These are phyloP conservation scores for pig (Sus scrofa) DNA, from an alignment of 2,113 vertebrate species.

Conservation along the genomic window DNA sequence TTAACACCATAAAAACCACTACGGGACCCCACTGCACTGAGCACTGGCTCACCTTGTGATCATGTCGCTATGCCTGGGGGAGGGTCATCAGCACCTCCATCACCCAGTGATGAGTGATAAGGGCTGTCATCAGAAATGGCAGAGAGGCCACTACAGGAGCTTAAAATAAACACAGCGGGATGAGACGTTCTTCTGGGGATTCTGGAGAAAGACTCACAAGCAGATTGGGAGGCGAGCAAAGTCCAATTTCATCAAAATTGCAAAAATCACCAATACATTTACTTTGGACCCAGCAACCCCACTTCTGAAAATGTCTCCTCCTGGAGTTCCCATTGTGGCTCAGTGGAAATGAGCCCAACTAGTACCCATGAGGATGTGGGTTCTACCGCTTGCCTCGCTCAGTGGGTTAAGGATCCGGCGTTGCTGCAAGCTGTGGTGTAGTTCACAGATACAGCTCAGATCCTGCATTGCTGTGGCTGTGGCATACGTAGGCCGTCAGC, in stretches of 20 bases:
- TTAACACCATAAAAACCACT: fast-evolving
- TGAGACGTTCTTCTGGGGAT: neutral
- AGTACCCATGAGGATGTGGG: too few species aligned
- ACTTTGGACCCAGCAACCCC: neutral
- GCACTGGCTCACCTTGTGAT: too few species aligned
- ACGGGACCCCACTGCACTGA: neutral
- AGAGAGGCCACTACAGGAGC: neutral
- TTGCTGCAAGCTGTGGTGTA: too few species aligned
- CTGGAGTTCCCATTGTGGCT: too few species aligned
- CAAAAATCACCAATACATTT: neutral
- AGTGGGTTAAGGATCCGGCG: too few species aligned
- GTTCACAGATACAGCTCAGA: too few species aligned
- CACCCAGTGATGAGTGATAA: neutral
- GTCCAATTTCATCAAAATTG: neutral
- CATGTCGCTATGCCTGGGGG: neutral
- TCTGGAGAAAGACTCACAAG: neutral
- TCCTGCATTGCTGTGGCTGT: too few species aligned
- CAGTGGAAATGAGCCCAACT: too few species aligned
- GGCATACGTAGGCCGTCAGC: too few species aligned
- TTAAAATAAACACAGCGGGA: neutral
- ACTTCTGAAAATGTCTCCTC: neutral
- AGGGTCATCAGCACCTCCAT: neutral
- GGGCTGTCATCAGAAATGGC: neutral
- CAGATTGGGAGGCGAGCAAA: neutral
- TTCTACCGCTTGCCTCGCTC: too few species aligned